Percentiles rank a stretch among this genome's conserved stretches.
Conservation (phyloP, 92 coral and sea anemone species). For the Epizoanthus scotinus region DNA sequence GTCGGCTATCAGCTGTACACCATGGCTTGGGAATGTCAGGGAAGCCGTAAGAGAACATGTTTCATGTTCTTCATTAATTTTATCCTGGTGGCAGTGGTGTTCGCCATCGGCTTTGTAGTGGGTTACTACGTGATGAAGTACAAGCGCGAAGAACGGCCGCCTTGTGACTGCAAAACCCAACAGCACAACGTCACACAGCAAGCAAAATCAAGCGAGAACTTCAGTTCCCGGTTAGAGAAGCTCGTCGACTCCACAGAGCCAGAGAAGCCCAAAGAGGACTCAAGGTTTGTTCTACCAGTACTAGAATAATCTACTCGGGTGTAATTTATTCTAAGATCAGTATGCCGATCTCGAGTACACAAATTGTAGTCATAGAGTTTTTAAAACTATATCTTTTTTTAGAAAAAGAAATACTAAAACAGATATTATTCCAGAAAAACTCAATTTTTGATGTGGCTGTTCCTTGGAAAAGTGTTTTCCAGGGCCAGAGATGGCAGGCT, state of each 20-base stretch:
- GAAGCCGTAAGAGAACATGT: constrained; percentile 3
- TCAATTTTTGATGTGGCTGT: too few species aligned
- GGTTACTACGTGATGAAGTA: constrained; percentile 40
- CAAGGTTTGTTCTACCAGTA: constrained; percentile 28
- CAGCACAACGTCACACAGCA: constrained; percentile 19
- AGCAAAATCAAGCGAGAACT: background rate
- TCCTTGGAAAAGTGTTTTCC: too few species aligned
- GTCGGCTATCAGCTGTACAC: background rate
- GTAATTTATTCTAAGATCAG: too few species aligned
- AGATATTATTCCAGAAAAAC: too few species aligned
- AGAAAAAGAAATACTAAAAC: too few species aligned
- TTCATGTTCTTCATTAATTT: constrained; percentile 27
- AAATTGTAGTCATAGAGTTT: too few species aligned
- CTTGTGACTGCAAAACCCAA: constrained; percentile 15
- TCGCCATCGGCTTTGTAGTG: constrained; percentile 36
- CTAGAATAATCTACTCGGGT: too few species aligned
- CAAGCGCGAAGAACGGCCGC: constrained; percentile 10
- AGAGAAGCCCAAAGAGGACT: background rate
- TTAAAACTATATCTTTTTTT: too few species aligned
- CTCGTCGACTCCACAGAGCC: background rate
- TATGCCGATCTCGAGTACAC: too few species aligned
- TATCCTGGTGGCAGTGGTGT: constrained; percentile 24
- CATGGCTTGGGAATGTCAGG: constrained; percentile 38
- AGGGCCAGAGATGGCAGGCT: too few species aligned
- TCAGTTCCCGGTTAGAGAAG: background rate